phyloP scores from a whole-genome alignment of 2,888 invertebrate genomes.

The Auanema sp. region DNA sequence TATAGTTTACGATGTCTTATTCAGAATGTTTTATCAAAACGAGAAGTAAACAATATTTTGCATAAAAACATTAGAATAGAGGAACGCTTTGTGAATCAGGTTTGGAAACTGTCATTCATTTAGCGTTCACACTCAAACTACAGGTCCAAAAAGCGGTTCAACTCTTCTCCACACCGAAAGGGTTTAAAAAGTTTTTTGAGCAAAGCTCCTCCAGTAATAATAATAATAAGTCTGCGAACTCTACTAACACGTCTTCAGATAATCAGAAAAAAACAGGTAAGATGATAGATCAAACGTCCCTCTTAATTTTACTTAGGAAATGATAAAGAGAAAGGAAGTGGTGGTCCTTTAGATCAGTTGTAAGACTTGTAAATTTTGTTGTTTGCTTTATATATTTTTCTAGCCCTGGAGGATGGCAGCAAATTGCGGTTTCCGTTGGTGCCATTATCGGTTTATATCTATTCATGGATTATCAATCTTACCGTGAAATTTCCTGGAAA shows the following conservation, averaged over 20 bases:
- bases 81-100: conserved; percentile 35
- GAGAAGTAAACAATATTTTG: conserved; percentile 36
- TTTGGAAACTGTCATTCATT: neutral
- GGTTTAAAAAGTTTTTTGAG: conserved; percentile 36
- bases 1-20: neutral
- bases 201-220: conserved; percentile 10
- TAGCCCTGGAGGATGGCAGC: conserved; percentile 46
- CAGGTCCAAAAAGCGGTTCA: conserved; percentile 29
- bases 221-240: conserved; percentile 3
- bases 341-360: conserved; percentile 31
- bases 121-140: neutral
- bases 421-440: conserved; percentile 48
- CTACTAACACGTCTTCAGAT: neutral
- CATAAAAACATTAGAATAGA: conserved; percentile 42
- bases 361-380: conserved; percentile 14
- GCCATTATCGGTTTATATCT: conserved; percentile 44
- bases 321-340: conserved; percentile 7
- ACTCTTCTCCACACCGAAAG: conserved; percentile 27
- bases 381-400: conserved; percentile 7
- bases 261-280: conserved; percentile 1
- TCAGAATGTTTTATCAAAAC: conserved; percentile 25
- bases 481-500: conserved; percentile 62
- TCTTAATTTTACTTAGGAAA: conserved; percentile 16
- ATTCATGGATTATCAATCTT: conserved; percentile 51
- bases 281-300: neutral